Percentiles rank a stretch among this genome's conserved stretches.
phyloP scores from a whole-genome alignment of 1,140 invertebrate species.

The Gryon sp. region DNA sequence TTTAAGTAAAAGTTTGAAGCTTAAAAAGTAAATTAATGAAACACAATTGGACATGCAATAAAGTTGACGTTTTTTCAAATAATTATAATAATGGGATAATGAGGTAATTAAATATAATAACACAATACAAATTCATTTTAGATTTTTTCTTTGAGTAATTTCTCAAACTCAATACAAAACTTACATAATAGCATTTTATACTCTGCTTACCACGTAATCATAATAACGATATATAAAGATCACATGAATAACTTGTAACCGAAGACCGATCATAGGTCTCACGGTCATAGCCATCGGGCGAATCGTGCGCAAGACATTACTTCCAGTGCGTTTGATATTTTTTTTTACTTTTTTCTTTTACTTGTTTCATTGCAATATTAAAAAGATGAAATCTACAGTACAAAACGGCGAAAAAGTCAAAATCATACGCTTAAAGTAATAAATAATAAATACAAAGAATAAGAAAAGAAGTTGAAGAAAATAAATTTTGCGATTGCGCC shows the following conservation, averaged over 20 bases:
- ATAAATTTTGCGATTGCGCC: conserved; percentile 22
- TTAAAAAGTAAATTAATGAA: too few relatives aligned
- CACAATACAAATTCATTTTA: conserved; percentile 32
- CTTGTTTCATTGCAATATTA: too few relatives aligned
- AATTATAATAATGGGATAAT: background rate
- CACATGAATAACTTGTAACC: conserved; percentile 68
- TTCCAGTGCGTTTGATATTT: conserved; percentile 49
- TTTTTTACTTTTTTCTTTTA: background rate
- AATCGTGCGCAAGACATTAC: conserved; percentile 66
- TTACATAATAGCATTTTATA: conserved; percentile 72
- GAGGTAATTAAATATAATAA: conserved; percentile 17
- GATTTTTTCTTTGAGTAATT: conserved; percentile 64
- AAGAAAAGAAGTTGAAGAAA: too few relatives aligned
- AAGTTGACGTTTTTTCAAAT: too few relatives aligned
- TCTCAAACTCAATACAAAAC: conserved; percentile 72
- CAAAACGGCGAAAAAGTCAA: too few relatives aligned
- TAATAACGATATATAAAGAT: conserved; percentile 72
- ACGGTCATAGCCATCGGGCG: conserved; percentile 68
- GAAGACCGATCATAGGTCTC: conserved; percentile 55
- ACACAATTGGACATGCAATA: too few relatives aligned
- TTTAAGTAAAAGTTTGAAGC: too few relatives aligned
- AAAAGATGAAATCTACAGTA: background rate
- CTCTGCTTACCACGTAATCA: conserved; percentile 69
- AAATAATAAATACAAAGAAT: too few relatives aligned
- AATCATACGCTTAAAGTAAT: too few relatives aligned